Conservation (phyloP, 2,797 vertebrate species). For the Arnoldichthys spilopterus region DNA sequence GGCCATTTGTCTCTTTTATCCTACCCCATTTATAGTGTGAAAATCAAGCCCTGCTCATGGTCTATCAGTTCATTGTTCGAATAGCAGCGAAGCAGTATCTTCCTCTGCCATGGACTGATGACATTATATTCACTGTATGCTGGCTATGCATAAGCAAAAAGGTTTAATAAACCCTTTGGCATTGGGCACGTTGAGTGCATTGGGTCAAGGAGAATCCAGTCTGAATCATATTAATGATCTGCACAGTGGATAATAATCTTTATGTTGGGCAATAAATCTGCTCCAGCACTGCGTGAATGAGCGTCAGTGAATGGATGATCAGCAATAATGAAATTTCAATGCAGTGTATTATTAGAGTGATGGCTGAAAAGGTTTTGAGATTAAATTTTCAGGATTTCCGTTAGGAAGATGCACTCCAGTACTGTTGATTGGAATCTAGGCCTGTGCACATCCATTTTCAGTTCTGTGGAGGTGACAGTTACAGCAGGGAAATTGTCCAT, state of each 20-base stretch:
- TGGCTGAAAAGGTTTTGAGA: not conserved
- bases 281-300: conserved; percentile 12
- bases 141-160: conserved; percentile 31
- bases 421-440: not conserved
- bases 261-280: conserved; percentile 36
- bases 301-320: conserved; percentile 1
- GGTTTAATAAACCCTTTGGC: conserved; percentile 40
- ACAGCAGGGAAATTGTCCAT: not conserved
- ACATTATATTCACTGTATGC: conserved; percentile 31
- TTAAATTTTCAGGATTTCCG: conserved; percentile 1
- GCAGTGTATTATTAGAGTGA: not conserved
- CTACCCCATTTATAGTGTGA: conserved; percentile 35
- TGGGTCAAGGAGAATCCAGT: conserved; percentile 31
- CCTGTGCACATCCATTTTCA: conserved; percentile 1
- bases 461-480: not conserved
- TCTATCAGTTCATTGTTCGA: conserved; percentile 44
- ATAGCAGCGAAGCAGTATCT: conserved; percentile 37
- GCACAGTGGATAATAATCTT: conserved; percentile 37
- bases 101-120: conserved; percentile 35
- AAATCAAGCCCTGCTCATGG: conserved; percentile 40
- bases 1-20: conserved; percentile 56
- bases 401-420: conserved; percentile 3
- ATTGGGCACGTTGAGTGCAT: conserved; percentile 26
- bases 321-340: conserved; percentile 21
- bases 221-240: conserved; percentile 44